Percentiles rank a stretch among this genome's conserved stretches.
These are phyloP conservation scores for Hypotaenidia okinawae DNA, from an alignment of 2,797 vertebrate species.

Conservation along the genomic window DNA sequence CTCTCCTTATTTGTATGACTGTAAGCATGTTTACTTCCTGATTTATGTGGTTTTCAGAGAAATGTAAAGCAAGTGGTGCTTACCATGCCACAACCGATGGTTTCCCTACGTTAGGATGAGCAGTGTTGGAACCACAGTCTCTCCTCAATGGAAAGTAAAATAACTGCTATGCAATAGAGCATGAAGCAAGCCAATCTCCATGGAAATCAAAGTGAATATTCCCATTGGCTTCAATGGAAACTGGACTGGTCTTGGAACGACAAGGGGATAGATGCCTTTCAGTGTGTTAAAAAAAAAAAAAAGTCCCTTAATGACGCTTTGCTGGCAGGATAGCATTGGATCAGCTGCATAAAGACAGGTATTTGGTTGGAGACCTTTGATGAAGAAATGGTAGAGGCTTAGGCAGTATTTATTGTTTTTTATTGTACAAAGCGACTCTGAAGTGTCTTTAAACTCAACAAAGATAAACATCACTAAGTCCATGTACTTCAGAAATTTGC, in stretches of 20 bases:
- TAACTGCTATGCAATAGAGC: not conserved
- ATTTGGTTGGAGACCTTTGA: not conserved
- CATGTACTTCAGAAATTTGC: constrained; percentile 9
- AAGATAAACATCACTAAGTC: not conserved
- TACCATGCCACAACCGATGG: not conserved
- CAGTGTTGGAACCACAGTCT: not conserved
- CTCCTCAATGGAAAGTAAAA: not conserved
- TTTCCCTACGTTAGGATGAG: not conserved
- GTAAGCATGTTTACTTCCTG: not conserved
- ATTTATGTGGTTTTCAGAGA: not conserved
- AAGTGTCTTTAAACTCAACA: constrained; percentile 8
- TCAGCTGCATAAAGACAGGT: not conserved
- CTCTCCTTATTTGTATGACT: not conserved
- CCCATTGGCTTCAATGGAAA: not conserved
- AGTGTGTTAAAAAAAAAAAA: not conserved
- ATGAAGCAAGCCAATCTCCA: not conserved
- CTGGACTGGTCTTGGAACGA: not conserved
- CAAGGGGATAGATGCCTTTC: not conserved
- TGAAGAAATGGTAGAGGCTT: not conserved
- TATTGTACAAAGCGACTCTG: not conserved
- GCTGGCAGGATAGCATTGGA: not conserved
- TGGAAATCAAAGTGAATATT: not conserved
- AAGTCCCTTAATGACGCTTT: not conserved
- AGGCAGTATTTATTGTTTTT: not conserved
- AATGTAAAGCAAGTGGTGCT: not conserved